Evolutionary conservation across 35 echinoderm and acorn worm genomes (phyloP).

Genomic region (Lytechinus variegatus): DNA sequence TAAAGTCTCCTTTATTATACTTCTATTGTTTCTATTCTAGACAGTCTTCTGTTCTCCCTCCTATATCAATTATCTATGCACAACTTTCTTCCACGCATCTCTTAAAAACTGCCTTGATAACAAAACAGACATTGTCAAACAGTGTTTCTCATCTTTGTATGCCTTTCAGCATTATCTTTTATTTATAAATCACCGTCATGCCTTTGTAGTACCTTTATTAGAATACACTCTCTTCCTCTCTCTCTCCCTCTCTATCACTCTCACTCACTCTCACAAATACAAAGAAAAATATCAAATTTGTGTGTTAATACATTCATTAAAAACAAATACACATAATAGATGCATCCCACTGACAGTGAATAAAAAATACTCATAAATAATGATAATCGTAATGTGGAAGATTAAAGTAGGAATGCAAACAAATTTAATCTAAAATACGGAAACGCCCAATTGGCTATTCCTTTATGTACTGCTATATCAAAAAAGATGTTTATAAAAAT

Average conservation of each 20-base stretch:
- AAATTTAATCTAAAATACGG: background rate
- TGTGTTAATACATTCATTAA: background rate
- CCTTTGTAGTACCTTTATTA: background rate
- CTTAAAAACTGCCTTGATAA: no score
- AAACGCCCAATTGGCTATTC: background rate
- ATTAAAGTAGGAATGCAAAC: background rate
- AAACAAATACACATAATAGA: background rate
- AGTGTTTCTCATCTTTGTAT: background rate
- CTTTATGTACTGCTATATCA: background rate
- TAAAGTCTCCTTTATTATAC: no score
- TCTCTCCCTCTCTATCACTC: background rate
- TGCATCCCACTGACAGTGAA: background rate
- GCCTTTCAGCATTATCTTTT: background rate
- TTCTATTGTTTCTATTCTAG: no score
- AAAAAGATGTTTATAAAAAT: background rate
- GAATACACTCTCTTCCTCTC: background rate
- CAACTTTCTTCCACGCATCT: no score
- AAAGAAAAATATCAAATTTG: background rate
- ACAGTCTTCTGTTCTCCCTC: no score
- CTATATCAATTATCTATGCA: no score
- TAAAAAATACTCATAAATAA: background rate
- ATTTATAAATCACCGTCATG: constrained; percentile 1
- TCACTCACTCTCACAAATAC: background rate
- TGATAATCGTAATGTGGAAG: background rate
- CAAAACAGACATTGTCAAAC: background rate